Percentiles rank a stretch among this genome's conserved stretches.
Evolutionary conservation across 2,888 invertebrate species (phyloP).

Genomic region (Drosophila subquinaria): DNA sequence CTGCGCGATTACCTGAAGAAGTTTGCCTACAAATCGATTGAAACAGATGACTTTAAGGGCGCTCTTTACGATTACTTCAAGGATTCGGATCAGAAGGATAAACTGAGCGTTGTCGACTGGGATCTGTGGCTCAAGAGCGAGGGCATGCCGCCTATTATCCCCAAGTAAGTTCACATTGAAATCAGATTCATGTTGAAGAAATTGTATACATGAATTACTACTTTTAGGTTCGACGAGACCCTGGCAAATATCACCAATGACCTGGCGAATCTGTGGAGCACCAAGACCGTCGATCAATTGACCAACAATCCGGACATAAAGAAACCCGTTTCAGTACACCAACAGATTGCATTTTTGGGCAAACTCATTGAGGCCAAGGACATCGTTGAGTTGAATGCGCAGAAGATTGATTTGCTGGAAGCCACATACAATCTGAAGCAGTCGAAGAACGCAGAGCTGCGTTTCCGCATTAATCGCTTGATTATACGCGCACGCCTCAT

Average conservation of each 20-base stretch:
- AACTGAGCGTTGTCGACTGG: constrained; percentile 91
- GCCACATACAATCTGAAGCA: constrained; percentile 88
- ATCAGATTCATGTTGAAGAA: background rate
- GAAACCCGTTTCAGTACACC: constrained; percentile 87
- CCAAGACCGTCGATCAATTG: constrained; percentile 85
- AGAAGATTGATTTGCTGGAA: constrained; percentile 87
- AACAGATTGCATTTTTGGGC: constrained; percentile 90
- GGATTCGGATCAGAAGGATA: constrained; percentile 85
- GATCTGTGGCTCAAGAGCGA: constrained; percentile 91
- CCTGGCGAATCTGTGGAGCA: constrained; percentile 87
- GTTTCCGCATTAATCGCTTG: constrained; percentile 91
- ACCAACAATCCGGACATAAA: constrained; percentile 87
- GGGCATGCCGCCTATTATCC: constrained; percentile 96
- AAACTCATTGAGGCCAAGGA: constrained; percentile 87
- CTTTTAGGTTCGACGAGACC: constrained; percentile 89
- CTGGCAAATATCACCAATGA: constrained; percentile 88
- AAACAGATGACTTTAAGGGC: constrained; percentile 92
- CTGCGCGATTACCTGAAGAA: constrained; percentile 92
- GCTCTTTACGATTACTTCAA: constrained; percentile 91
- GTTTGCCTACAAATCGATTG: constrained; percentile 93
- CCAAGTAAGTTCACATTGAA: constrained; percentile 87
- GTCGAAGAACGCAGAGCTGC: constrained; percentile 92
- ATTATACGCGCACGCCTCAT: constrained; percentile 91
- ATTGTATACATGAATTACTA: background rate
- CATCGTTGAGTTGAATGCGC: constrained; percentile 86